A percentile compares a stretch with the other conserved stretches of the same genome.
Evolutionary conservation across 2,113 vertebrate species (phyloP).

Genomic region (Phodopus roborovskii): DNA sequence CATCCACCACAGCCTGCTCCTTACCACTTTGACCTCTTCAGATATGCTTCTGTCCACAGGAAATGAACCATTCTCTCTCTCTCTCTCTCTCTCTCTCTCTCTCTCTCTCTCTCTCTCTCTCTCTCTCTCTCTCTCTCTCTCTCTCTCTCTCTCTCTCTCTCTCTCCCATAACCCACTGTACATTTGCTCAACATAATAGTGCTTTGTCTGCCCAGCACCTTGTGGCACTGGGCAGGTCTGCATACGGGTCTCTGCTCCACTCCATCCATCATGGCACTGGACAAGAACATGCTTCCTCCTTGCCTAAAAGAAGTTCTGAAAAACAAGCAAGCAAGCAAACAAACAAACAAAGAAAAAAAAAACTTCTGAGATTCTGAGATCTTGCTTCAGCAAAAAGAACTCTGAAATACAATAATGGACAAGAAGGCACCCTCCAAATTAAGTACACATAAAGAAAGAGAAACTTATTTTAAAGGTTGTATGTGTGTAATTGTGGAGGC

Average conservation of each 20-base stretch:
- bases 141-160: not conserved
- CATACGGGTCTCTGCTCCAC: not conserved
- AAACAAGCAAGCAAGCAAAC: not conserved
- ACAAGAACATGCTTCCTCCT: not conserved
- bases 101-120: not conserved
- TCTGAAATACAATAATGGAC: conserved; percentile 24
- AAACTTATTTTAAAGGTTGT: not conserved
- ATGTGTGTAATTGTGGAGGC: not conserved
- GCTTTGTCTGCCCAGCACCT: not conserved
- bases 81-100: not conserved
- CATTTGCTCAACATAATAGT: not conserved
- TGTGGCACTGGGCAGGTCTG: not conserved
- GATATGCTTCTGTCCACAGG: not conserved
- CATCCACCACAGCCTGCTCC: not conserved
- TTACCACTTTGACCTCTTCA: not conserved
- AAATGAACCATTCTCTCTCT: not conserved
- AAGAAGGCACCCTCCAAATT: not conserved
- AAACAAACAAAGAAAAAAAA: not conserved
- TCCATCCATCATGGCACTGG: not conserved
- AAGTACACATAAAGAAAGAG: not conserved
- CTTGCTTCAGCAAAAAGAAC: conserved; percentile 48
- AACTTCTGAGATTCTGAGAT: not conserved
- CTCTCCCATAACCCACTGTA: not conserved
- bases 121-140: not conserved
- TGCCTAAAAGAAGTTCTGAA: not conserved